Conservation (phyloP, 2,797 vertebrate species). For the Syndactyla subalaris region DNA sequence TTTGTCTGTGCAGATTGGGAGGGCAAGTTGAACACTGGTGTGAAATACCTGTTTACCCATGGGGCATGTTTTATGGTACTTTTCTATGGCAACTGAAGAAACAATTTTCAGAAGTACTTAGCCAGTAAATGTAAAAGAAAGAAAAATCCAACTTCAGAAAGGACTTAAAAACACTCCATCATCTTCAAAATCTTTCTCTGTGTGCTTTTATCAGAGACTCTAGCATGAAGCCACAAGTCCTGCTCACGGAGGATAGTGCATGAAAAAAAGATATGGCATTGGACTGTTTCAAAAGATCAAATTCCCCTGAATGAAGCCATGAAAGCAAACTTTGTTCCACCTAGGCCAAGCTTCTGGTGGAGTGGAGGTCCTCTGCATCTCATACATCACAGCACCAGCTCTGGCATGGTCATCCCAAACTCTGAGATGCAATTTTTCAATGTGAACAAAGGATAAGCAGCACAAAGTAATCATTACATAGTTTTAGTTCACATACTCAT, state of each 20-base stretch:
- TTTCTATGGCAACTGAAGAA: neutral
- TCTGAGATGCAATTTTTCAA: neutral
- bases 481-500: neutral
- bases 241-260: neutral
- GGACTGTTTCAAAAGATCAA: neutral
- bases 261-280: neutral
- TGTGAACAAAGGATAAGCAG: neutral
- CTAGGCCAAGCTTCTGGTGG: neutral
- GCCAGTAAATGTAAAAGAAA: neutral
- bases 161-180: neutral
- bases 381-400: neutral
- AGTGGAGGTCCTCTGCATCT: neutral
- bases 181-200: neutral
- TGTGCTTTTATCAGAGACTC: neutral
- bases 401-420: fast-evolving
- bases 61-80: neutral
- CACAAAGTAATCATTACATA: neutral
- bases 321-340: neutral
- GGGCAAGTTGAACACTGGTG: neutral
- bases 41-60: neutral
- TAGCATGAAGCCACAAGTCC: neutral
- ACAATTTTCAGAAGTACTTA: neutral
- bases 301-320: neutral
- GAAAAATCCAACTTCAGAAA: neutral
- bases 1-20: neutral